Conservation (phyloP, 2,113 vertebrate genomes). For the Pomatostomus ruficeps region DNA sequence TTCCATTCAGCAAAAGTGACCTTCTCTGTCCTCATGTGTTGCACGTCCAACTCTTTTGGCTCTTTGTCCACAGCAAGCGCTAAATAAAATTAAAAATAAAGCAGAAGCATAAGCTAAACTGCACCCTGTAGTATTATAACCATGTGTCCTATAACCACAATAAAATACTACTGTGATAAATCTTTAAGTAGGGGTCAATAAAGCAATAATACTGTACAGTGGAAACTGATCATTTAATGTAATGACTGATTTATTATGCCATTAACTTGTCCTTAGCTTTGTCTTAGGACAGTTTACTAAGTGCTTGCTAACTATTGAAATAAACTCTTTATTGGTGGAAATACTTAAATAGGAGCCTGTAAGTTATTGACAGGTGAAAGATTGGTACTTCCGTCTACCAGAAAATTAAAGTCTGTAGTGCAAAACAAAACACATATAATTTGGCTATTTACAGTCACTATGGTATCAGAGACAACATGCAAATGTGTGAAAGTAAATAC, state of each 20-base stretch:
- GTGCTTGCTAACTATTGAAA: conserved; percentile 65
- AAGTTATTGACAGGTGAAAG: conserved; percentile 7
- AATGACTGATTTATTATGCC: conserved; percentile 69
- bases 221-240: conserved; percentile 67
- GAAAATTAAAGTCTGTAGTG: not conserved
- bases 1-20: not conserved
- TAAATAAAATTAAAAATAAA: conserved; percentile 47
- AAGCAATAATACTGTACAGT: conserved; percentile 66
- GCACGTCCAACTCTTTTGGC: not conserved
- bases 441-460: not conserved
- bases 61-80: not conserved
- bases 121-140: conserved; percentile 39
- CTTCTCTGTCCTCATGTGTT: not conserved
- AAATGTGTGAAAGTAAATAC: not conserved
- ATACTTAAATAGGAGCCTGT: not conserved
- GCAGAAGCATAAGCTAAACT: conserved; percentile 63
- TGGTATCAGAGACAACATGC: not conserved
- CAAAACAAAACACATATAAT: not conserved
- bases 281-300: conserved; percentile 62
- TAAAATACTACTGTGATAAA: conserved; percentile 67
- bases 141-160: conserved; percentile 54
- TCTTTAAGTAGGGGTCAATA: conserved; percentile 70
- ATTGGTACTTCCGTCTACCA: not conserved
- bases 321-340: conserved; percentile 58
- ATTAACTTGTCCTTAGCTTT: conserved; percentile 66